Conservation (phyloP, 2,113 vertebrate genomes). For the Nothoprocta perdicaria region DNA sequence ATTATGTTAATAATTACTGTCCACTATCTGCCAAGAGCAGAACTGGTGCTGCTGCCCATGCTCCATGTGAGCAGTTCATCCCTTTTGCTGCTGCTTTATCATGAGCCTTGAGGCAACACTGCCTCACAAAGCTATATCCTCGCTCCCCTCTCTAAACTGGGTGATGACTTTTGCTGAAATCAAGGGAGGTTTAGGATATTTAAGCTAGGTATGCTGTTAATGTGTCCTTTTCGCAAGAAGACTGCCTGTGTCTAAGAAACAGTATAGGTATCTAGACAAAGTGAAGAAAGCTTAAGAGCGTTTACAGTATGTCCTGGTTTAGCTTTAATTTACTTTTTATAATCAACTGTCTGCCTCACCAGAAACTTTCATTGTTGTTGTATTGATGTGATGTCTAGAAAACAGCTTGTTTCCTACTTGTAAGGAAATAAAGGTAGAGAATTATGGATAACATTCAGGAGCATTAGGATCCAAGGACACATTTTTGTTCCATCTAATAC, state of each 20-base stretch:
- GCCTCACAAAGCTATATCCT: background rate
- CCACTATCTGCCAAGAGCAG: background rate
- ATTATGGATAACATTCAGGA: background rate
- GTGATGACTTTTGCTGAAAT: background rate
- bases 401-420: background rate
- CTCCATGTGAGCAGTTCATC: background rate
- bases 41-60: background rate
- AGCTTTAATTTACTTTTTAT: background rate
- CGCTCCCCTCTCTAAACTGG: background rate
- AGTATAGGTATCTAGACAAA: background rate
- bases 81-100: background rate
- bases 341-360: background rate
- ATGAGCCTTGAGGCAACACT: background rate
- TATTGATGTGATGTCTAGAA: background rate
- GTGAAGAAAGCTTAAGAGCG: background rate
- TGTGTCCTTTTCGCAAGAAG: background rate
- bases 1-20: constrained; percentile 14
- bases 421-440: background rate
- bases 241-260: background rate
- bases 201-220: background rate
- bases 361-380: background rate
- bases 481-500: background rate
- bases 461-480: background rate
- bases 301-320: background rate
- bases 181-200: background rate